Evolutionary conservation across 2,113 vertebrate species (phyloP).

Genomic region (Indicator indicator): DNA sequence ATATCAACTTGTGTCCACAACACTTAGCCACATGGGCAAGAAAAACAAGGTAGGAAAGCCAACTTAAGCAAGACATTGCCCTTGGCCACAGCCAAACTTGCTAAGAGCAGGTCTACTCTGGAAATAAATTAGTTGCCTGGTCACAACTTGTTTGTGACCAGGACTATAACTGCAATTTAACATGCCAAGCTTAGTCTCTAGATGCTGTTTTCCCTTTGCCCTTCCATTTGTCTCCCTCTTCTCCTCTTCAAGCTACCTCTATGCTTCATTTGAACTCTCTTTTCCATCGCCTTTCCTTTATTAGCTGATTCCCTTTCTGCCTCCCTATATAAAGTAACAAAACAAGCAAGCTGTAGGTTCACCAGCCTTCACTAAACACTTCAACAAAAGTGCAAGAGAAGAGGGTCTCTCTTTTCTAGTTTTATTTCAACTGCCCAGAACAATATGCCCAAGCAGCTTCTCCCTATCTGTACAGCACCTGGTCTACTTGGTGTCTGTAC

Average conservation of each 20-base stretch:
- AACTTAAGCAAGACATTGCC: neutral
- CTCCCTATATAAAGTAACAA: neutral
- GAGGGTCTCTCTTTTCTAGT: neutral
- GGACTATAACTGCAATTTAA: neutral
- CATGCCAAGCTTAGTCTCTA: neutral
- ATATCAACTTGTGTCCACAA: constrained; percentile 39
- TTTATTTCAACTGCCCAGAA: neutral
- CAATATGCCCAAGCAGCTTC: neutral
- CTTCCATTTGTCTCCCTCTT: neutral
- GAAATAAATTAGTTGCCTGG: neutral
- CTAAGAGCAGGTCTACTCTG: neutral
- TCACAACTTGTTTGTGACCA: neutral
- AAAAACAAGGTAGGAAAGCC: constrained; percentile 43
- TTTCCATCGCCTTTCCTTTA: neutral
- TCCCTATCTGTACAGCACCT: neutral
- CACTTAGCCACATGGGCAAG: neutral
- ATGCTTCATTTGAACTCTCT: neutral
- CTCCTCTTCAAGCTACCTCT: neutral
- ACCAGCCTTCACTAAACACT: neutral
- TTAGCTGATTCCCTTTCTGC: neutral
- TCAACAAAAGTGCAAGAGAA: neutral
- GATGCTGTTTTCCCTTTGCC: neutral
- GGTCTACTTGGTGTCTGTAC: neutral
- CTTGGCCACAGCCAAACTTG: neutral
- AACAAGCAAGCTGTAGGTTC: neutral